Evolutionary conservation across 2,113 vertebrate species (phyloP), one percentile per base, ranked within the genome.

Genomic region (Malurus melanocephalus): DNA sequence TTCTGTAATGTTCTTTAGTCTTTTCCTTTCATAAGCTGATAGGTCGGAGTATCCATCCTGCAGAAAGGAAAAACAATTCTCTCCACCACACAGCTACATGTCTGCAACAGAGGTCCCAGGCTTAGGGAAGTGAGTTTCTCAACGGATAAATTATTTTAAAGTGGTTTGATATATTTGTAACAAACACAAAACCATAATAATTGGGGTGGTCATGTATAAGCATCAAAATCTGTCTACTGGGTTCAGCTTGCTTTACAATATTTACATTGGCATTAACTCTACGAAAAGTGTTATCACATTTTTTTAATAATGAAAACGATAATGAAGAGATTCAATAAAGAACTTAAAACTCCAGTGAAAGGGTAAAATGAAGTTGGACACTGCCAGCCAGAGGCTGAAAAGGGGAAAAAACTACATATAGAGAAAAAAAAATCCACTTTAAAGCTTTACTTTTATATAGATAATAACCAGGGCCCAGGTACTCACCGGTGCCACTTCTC

Each of bases 1-100:
- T 93, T 97, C 97, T 71, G 94, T 95, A 28, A 98, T 97, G 85
- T 98, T 98, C 92, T 96, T 97, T 13, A 98, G 86, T 30, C 98
- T 96, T 79, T 98, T 97, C 91, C 85, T 96, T 81, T 98, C 98
- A 0, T 98, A 98, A 2, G 96, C 91, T 28, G 97, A 98, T 2
- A 98, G 64, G 66, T 85, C 73, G 3, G 95, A 74, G 75, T 46
- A 28, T 26, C 48, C 94, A 59, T 95, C 96, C 95, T 97, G n/a
- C 40, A 72, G 69, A 91, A 87, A 90, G 30, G 52, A 84, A 93
- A 52, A 52, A 1, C 45, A 48, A 13, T 91, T 45, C n/a, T 42
- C 49, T 14, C 32, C 51, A 32, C 5, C 0, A 8, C 6, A 16
- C 9, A 16, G 79, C 48, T 57, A 64, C 9, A 15, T 1, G 52